Evolutionary conservation across 1,140 invertebrate species (phyloP).

Genomic region (Trichonephila clavata): DNA sequence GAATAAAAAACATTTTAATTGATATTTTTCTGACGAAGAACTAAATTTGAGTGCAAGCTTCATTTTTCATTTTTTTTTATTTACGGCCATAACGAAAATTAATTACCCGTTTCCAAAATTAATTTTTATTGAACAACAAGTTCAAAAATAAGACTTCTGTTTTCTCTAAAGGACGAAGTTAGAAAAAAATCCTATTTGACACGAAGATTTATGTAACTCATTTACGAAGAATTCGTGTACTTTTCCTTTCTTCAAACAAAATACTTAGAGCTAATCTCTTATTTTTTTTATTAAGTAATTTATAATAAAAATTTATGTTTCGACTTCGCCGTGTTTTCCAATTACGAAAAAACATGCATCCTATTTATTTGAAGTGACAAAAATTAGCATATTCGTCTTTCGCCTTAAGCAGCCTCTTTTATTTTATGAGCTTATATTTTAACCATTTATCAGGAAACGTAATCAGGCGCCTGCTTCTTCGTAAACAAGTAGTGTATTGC

Average conservation of each 20-base stretch:
- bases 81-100: background rate
- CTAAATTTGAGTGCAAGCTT: too few species aligned
- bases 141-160: background rate
- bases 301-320: slow-evolving; percentile 65
- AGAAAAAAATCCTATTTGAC: background rate
- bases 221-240: background rate
- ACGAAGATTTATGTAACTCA: slow-evolving; percentile 13
- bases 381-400: slow-evolving; percentile 50
- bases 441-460: slow-evolving; percentile 68
- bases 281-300: slow-evolving; percentile 30
- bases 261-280: background rate
- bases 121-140: background rate
- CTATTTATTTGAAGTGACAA: slow-evolving; percentile 47
- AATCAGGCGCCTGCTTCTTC: slow-evolving; percentile 20
- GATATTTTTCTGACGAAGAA: too few species aligned
- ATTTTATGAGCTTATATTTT: slow-evolving; percentile 63
- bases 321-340: slow-evolving; percentile 37
- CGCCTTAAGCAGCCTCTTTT: background rate
- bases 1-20: too few species aligned
- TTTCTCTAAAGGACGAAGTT: background rate
- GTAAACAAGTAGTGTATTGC: slow-evolving; percentile 65
- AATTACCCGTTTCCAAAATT: background rate
- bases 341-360: slow-evolving; percentile 42
- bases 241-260: background rate
- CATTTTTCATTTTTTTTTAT: background rate